phyloP scores from a whole-genome alignment of 1,140 invertebrate species.

The Halesus radiatus region DNA sequence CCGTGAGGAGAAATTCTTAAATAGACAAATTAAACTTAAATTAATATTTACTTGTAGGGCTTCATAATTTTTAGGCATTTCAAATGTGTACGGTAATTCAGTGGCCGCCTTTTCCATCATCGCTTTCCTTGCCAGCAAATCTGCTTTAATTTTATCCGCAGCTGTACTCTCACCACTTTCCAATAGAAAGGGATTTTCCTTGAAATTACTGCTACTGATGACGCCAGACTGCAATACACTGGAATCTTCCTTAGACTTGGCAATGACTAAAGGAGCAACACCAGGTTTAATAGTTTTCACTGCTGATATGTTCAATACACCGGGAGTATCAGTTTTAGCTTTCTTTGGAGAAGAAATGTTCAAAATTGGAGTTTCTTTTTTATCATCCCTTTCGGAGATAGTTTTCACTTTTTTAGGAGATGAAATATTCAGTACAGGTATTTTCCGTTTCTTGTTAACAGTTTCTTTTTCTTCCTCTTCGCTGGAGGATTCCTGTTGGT shows the following conservation, averaged over 20 bases:
- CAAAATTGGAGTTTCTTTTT: too few relatives aligned
- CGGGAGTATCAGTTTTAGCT: constrained; percentile 24
- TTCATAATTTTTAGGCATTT: constrained; percentile 77
- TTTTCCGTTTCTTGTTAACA: constrained; percentile 30
- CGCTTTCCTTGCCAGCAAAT: constrained; percentile 66
- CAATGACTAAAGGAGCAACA: too few relatives aligned
- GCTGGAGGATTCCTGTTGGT: constrained; percentile 56
- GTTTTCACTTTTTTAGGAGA: not conserved
- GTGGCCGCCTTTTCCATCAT: constrained; percentile 74
- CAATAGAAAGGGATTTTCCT: constrained; percentile 56
- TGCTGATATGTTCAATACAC: constrained; percentile 25
- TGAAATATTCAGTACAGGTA: constrained; percentile 37
- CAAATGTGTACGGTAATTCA: constrained; percentile 80
- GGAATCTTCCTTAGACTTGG: too few relatives aligned
- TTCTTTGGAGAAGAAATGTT: constrained; percentile 47
- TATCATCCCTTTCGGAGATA: not conserved
- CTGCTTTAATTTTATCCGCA: constrained; percentile 59
- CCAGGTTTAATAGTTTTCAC: constrained; percentile 54
- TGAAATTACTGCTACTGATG: not conserved
- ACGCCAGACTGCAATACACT: too few relatives aligned
- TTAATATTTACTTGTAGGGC: constrained; percentile 67
- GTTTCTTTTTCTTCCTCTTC: constrained; percentile 59
- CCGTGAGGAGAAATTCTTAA: too few relatives aligned
- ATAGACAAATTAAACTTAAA: too few relatives aligned
- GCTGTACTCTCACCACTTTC: constrained; percentile 55